A percentile compares a stretch with the other conserved stretches of the same genome.
Evolutionary conservation across 2,888 invertebrate genomes (phyloP).

Genomic region (Geophilus truncorum): DNA sequence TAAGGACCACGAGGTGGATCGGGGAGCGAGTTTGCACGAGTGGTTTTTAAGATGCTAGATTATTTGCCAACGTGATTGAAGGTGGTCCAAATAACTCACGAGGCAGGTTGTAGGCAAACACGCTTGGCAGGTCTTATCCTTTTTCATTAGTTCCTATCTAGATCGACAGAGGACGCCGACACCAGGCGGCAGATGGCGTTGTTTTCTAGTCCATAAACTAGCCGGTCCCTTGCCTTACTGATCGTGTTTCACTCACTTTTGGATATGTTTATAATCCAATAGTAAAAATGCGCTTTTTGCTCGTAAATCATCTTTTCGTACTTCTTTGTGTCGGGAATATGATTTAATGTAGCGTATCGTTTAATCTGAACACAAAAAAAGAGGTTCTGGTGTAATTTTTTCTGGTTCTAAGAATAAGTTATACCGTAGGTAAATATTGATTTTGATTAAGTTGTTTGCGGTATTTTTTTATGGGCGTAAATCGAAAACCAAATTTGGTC

Average conservation of each 20-base stretch:
- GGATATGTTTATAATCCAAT: not conserved
- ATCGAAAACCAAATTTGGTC: no score
- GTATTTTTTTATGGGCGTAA: no score
- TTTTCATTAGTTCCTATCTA: not conserved
- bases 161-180: conserved; percentile 1
- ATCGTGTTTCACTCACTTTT: conserved; percentile 7
- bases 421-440: no score
- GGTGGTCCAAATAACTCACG: conserved; percentile 6
- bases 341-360: no score
- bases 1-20: not conserved
- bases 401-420: no score
- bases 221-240: not conserved
- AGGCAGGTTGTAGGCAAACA: not conserved
- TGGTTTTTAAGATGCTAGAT: conserved; percentile 8
- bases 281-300: no score
- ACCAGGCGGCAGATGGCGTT: not conserved
- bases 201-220: not conserved
- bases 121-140: conserved; percentile 4
- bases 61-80: not conserved
- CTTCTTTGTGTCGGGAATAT: no score
- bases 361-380: no score
- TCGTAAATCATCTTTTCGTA: no score
- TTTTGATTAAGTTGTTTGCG: no score
- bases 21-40: not conserved
- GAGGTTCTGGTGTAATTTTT: no score